Base-by-base conservation (phyloP, 2,888 invertebrate genomes). In the Pecten maximus region DNA sequence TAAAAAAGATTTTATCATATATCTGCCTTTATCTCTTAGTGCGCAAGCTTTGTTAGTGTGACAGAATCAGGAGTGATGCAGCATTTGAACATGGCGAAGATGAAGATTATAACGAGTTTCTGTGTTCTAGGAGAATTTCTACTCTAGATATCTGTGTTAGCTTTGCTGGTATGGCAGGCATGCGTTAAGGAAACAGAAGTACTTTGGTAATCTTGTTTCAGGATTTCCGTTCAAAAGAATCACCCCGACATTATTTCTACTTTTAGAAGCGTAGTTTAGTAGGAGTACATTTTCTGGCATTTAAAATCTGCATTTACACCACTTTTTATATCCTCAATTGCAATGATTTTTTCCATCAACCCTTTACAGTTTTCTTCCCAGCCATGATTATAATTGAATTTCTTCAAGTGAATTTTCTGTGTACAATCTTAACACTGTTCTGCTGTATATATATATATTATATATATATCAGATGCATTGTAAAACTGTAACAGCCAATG, bases 261-360 rank as follows among this genome's bases (percentile, higher is more conserved):
- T 74, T 74, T 74, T 74, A 74, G 74, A 74, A 74, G 74, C 23
- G 3, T 28, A 74, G 44, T 10, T 74, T 12, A 74, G 35, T 3
- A 74, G 74, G 35, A 74, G 74, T 74, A 74, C 74, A 74, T 35
- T 74, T 74, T 74, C 74, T 74, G 74, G 35, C 74, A 74, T 74
- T 74, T 74, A 6, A 74, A 74, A 35, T 74, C 74, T 74, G 74
- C 74, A 74, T 74, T 60, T 74, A 74, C 28, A 35, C 74, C 74
- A 28, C 74, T 74, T 35, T 74, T 74, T 74, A 74, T 74, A 74
- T 74, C 35, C 28, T 74, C 74, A 35, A 74, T 74, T 74, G 16
- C 74, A 74, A 74, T n/a, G 74, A 74, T 74, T 74, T 74, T 74
- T 74, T 74, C 74, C 74, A 35, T 35, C 74, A 74, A 35, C 74